Conservation (phyloP, 30 jellyfish, hydroid and myxozoan genomes). For the Hydra vulgaris region DNA sequence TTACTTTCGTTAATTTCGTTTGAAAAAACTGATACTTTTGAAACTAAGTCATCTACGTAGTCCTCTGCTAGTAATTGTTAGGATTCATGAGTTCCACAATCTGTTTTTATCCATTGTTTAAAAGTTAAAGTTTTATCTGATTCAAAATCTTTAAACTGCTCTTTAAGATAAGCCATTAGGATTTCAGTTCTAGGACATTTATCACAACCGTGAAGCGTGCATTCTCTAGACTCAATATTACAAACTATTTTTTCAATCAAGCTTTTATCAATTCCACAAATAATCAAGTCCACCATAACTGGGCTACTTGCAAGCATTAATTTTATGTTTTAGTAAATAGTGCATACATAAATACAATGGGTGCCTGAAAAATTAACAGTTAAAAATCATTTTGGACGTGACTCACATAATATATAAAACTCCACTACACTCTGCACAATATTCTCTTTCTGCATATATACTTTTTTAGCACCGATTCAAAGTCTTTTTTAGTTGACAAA, state of each 20-base stretch:
- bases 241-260: neutral
- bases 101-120: neutral
- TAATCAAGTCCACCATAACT: neutral
- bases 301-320: neutral
- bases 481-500: neutral
- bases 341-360: neutral
- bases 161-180: neutral
- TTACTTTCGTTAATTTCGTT: too few relatives aligned
- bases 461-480: neutral
- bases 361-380: neutral
- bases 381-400: neutral
- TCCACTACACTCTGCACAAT: neutral
- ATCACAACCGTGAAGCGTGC: neutral
- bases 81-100: neutral
- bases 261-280: too few relatives aligned
- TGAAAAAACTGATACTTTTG: neutral
- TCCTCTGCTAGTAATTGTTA: neutral
- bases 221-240: neutral
- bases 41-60: neutral
- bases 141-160: neutral
- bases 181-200: neutral
- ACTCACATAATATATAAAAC: neutral
- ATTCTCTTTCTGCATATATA: neutral
- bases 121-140: neutral
- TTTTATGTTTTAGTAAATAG: neutral